A percentile compares a stretch with the other conserved stretches of the same genome.
Conservation (phyloP, 2,888 invertebrate genomes). For the Anarsia innoxiella region DNA sequence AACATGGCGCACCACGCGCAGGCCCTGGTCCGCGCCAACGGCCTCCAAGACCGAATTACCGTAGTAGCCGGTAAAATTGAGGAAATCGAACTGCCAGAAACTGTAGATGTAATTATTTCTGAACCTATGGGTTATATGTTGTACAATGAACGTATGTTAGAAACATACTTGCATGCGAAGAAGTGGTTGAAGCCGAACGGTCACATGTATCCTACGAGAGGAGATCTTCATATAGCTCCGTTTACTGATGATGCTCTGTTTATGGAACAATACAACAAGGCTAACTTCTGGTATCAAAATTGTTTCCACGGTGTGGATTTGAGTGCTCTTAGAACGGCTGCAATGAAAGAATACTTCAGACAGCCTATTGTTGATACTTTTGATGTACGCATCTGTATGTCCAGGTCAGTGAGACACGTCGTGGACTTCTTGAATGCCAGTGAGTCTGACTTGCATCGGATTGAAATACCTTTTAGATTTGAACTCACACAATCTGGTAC, state of each 20-base stretch:
- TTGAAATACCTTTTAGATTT: slow-evolving; percentile 96
- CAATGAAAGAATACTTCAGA: slow-evolving; percentile 97
- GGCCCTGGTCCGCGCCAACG: slow-evolving; percentile 91
- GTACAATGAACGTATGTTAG: slow-evolving; percentile 99
- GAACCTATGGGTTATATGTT: slow-evolving; percentile 99
- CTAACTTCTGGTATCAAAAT: slow-evolving; percentile 99
- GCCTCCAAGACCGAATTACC: slow-evolving; percentile 88
- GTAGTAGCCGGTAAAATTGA: slow-evolving; percentile 99
- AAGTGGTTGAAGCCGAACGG: slow-evolving; percentile 96
- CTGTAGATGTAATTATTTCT: slow-evolving; percentile 97
- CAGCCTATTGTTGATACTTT: slow-evolving; percentile 99
- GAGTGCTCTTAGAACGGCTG: slow-evolving; percentile 92
- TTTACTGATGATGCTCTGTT: slow-evolving; percentile 98
- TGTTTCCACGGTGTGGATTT: slow-evolving; percentile 98
- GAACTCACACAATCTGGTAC: slow-evolving; percentile 93
- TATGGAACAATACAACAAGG: slow-evolving; percentile 98
- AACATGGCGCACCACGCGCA: slow-evolving; percentile 98
- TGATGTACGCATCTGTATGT: slow-evolving; percentile 97
- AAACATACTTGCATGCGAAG: slow-evolving; percentile 98
- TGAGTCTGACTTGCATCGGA: slow-evolving; percentile 95
- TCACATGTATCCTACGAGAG: slow-evolving; percentile 98
- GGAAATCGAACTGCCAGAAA: slow-evolving; percentile 96
- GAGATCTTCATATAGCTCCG: slow-evolving; percentile 97
- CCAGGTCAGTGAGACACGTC: slow-evolving; percentile 93
- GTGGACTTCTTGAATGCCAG: slow-evolving; percentile 95